phyloP scores from a whole-genome alignment of 2,888 invertebrate genomes.

The Nasonovia ribisnigri region DNA sequence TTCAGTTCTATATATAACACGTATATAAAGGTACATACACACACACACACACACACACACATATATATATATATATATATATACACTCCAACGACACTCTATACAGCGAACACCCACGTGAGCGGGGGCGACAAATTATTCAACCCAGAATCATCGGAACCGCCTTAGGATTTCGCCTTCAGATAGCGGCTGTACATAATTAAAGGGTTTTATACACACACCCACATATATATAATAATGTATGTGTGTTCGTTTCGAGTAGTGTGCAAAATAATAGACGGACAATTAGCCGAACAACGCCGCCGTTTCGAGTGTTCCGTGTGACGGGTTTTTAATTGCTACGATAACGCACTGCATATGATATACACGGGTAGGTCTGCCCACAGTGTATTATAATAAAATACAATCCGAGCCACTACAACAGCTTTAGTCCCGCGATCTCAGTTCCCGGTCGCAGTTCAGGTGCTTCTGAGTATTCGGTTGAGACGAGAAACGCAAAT shows the following conservation, averaged over 20 bases:
- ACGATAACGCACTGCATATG: not conserved
- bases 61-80: no score
- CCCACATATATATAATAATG: not conserved
- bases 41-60: not conserved
- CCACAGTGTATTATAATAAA: not conserved
- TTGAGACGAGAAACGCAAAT: not conserved
- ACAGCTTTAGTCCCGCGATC: not conserved
- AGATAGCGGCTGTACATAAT: not conserved
- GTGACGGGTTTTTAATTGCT: slow-evolving; percentile 44
- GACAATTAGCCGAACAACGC: slow-evolving; percentile 42
- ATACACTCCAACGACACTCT: not conserved
- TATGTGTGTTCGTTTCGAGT: not conserved
- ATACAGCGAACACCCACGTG: not conserved
- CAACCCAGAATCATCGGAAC: not conserved
- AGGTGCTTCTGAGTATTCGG: not conserved
- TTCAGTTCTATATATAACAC: not conserved
- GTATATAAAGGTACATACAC: not conserved
- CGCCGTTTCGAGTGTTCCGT: not conserved
- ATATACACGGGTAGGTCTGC: not conserved
- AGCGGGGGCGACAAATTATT: not conserved
- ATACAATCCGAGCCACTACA: not conserved
- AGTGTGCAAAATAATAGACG: slow-evolving; percentile 28
- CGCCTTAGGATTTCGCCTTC: not conserved
- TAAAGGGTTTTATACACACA: not conserved
- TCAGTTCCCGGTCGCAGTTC: not conserved